These are phyloP conservation scores for Urocitellus parryii DNA, from an alignment of 2,113 vertebrate species.

Conservation along the genomic window DNA sequence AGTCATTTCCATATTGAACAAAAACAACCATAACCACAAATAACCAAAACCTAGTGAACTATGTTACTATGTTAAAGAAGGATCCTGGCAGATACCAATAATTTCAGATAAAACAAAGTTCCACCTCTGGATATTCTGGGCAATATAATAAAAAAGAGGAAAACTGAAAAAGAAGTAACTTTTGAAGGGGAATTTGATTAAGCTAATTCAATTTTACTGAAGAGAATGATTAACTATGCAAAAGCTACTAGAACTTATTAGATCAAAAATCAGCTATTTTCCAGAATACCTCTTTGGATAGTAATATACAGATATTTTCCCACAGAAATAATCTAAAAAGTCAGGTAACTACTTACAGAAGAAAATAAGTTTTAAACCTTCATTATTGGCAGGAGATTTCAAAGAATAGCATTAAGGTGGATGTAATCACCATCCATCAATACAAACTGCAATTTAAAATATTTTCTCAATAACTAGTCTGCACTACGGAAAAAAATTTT, in stretches of 20 bases:
- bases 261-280: slow-evolving; percentile 31
- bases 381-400: slow-evolving; percentile 48
- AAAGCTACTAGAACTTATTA: slow-evolving; percentile 10
- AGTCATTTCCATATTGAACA: background rate
- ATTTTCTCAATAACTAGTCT: slow-evolving; percentile 46
- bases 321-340: slow-evolving; percentile 10
- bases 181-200: no score
- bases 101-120: background rate
- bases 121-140: background rate
- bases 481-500: background rate
- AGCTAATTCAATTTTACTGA: slow-evolving; percentile 41
- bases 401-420: background rate
- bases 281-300: slow-evolving; percentile 35
- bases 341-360: slow-evolving; percentile 42
- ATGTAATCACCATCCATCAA: background rate
- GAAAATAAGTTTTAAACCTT: background rate
- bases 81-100: background rate
- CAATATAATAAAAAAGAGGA: background rate
- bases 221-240: slow-evolving; percentile 48
- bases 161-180: background rate
- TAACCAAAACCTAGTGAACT: background rate
- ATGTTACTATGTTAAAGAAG: background rate
- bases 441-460: slow-evolving; percentile 55
- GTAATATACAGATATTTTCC: background rate
- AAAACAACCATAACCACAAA: background rate